Percentiles rank a stretch among this genome's conserved stretches.
Evolutionary conservation across 1,140 invertebrate species (phyloP).

Genomic region (Harpegnathos saltator): DNA sequence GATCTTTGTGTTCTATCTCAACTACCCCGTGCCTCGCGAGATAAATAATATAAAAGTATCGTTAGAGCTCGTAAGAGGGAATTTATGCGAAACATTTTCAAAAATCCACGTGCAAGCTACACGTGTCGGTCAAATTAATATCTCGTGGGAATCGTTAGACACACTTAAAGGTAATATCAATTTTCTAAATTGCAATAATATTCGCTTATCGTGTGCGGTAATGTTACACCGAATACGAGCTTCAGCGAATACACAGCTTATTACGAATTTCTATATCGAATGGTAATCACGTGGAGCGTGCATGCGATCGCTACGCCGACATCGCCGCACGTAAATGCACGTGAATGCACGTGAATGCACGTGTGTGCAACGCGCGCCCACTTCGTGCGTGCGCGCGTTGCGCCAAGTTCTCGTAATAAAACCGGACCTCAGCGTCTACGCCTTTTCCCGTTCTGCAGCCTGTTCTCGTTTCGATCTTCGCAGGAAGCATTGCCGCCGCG

Average conservation of each 20-base stretch:
- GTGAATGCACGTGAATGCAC: constrained; percentile 1
- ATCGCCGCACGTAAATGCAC: constrained; percentile 40
- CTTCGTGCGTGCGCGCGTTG: constrained; percentile 27
- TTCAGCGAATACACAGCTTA: not conserved
- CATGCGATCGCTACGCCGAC: constrained; percentile 58
- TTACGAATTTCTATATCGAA: constrained; percentile 64
- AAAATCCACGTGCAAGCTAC: no score
- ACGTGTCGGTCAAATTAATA: not conserved
- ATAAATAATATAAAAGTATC: not conserved
- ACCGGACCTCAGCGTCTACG: constrained; percentile 67
- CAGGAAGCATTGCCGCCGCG: constrained; percentile 59
- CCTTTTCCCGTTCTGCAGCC: constrained; percentile 65
- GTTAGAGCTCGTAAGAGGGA: no score
- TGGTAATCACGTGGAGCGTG: constrained; percentile 66
- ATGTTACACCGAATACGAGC: constrained; percentile 5
- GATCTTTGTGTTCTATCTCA: not conserved
- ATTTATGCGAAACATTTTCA: no score
- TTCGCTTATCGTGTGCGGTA: constrained; percentile 9
- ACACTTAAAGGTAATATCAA: constrained; percentile 15
- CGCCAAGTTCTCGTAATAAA: constrained; percentile 68
- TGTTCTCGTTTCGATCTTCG: constrained; percentile 63
- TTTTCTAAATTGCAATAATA: constrained; percentile 4
- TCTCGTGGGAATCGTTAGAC: not conserved
- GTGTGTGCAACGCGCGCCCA: not conserved
- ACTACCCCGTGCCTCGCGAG: not conserved